Evolutionary conservation across 2,797 vertebrate genomes (phyloP).

Genomic region (Enteromius treurensis): DNA sequence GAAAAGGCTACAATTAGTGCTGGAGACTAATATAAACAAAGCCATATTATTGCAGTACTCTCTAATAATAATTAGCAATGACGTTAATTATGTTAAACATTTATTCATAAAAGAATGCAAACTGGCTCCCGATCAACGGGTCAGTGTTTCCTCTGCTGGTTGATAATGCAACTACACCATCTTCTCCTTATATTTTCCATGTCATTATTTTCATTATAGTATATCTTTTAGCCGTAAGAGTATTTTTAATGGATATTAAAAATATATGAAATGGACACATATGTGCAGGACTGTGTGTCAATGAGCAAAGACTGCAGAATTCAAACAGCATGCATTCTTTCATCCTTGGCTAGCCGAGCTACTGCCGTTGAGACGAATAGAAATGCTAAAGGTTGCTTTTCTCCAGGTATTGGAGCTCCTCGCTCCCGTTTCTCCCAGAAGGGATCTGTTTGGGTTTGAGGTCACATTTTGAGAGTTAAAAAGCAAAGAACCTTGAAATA

Average conservation of each 20-base stretch:
- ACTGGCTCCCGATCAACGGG: not conserved
- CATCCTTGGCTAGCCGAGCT: not conserved
- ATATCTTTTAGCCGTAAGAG: too few relatives aligned
- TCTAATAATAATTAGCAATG: not conserved
- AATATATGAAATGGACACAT: not conserved
- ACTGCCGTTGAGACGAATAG: not conserved
- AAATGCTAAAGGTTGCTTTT: not conserved
- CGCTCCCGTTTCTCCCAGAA: not conserved
- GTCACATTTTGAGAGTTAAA: slow-evolving; percentile 13
- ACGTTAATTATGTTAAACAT: not conserved
- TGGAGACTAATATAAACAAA: not conserved
- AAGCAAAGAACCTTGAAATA: slow-evolving; percentile 21
- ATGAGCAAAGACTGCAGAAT: not conserved
- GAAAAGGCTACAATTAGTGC: not conserved
- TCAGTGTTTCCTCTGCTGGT: not conserved
- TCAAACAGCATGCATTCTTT: not conserved
- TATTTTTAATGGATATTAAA: not conserved
- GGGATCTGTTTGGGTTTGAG: not conserved
- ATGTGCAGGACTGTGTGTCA: not conserved
- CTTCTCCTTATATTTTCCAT: not conserved
- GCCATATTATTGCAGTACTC: not conserved
- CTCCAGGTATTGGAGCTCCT: not conserved
- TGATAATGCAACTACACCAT: not conserved
- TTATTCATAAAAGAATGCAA: not conserved
- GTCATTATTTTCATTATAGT: not conserved